Evolutionary conservation across 2,888 invertebrate genomes (phyloP).

Genomic region (Chrysodeixis includens): DNA sequence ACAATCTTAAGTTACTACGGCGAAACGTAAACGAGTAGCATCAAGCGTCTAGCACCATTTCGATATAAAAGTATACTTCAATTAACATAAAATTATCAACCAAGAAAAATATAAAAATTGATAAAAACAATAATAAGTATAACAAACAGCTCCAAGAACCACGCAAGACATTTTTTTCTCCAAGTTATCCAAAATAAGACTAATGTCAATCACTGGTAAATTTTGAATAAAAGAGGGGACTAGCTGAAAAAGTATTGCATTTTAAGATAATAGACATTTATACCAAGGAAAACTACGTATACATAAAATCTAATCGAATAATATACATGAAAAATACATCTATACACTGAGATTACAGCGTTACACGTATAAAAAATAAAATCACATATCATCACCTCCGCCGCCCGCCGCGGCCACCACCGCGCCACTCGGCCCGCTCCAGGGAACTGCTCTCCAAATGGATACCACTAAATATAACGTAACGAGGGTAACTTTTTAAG

Average conservation of each 20-base stretch:
- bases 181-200: slow-evolving; percentile 63
- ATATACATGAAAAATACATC: slow-evolving; percentile 77
- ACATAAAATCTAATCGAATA: slow-evolving; percentile 74
- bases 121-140: slow-evolving; percentile 76
- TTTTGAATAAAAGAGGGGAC: slow-evolving; percentile 82
- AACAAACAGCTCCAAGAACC: slow-evolving; percentile 72
- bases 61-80: slow-evolving; percentile 84
- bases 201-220: slow-evolving; percentile 74
- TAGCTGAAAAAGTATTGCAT: slow-evolving; percentile 84
- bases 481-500: slow-evolving; percentile 84
- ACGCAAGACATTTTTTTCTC: slow-evolving; percentile 54
- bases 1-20: slow-evolving; percentile 76
- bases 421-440: slow-evolving; percentile 69
- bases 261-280: slow-evolving; percentile 75
- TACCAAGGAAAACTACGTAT: slow-evolving; percentile 75
- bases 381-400: slow-evolving; percentile 80
- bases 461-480: slow-evolving; percentile 74
- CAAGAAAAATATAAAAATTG: slow-evolving; percentile 77
- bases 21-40: slow-evolving; percentile 78
- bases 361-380: slow-evolving; percentile 80
- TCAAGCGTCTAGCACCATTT: slow-evolving; percentile 88
- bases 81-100: slow-evolving; percentile 86
- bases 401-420: slow-evolving; percentile 60
- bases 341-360: slow-evolving; percentile 83
- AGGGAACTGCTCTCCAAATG: slow-evolving; percentile 62